Conservation (phyloP, 2,888 invertebrate genomes). For the Drosophila tanythrix region DNA sequence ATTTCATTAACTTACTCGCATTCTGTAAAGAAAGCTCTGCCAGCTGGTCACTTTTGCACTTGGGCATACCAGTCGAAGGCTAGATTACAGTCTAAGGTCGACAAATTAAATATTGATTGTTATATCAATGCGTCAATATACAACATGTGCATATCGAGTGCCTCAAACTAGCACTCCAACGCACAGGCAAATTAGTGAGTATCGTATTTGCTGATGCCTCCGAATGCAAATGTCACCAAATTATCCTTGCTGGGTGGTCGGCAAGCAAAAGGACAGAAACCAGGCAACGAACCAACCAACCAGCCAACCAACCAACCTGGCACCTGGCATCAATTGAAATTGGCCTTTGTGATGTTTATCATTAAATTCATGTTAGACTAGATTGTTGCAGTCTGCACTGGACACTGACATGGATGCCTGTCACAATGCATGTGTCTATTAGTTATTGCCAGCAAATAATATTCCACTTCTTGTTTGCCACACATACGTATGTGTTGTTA, state of each 20-base stretch:
- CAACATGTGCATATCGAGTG: conserved; percentile 68
- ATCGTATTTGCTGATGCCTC: conserved; percentile 48
- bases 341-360: conserved; percentile 68
- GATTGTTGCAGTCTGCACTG: conserved; percentile 14
- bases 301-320: neutral
- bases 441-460: conserved; percentile 70
- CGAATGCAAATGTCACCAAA: conserved; percentile 57
- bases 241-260: conserved; percentile 31
- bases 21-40: neutral
- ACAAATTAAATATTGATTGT: conserved; percentile 82
- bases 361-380: conserved; percentile 63
- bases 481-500: conserved; percentile 19
- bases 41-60: neutral
- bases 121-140: conserved; percentile 73
- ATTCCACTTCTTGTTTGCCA: conserved; percentile 53
- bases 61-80: neutral
- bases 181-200: conserved; percentile 30
- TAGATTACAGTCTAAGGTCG: conserved; percentile 25
- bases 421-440: conserved; percentile 49
- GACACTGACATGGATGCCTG: conserved; percentile 8
- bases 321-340: conserved; percentile 31
- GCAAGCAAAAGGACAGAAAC: conserved; percentile 3
- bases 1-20: neutral
- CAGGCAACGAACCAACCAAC: neutral
- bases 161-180: conserved; percentile 61